Evolutionary conservation across 2,113 vertebrate genomes (phyloP).

Genomic region (Glareola pratincola): DNA sequence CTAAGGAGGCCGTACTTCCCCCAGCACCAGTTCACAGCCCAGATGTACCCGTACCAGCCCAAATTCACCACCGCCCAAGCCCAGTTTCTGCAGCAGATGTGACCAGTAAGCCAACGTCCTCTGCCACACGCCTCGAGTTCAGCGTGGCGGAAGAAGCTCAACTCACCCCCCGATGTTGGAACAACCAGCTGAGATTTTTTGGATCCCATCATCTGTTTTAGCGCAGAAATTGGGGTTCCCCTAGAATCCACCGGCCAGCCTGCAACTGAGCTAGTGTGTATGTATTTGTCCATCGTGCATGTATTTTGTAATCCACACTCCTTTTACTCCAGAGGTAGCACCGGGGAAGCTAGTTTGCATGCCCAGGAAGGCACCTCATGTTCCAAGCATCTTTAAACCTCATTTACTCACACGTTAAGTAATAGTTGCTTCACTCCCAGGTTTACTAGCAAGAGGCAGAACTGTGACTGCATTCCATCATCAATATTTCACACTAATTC

Average conservation of each 20-base stretch:
- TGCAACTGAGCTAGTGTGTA: not conserved
- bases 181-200: not conserved
- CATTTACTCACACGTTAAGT: not conserved
- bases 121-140: not conserved
- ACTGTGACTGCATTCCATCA: not conserved
- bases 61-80: not conserved
- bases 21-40: not conserved
- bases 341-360: not conserved
- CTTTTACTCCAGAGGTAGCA: not conserved
- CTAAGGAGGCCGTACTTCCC: fast-evolving
- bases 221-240: not conserved
- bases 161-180: not conserved
- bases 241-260: not conserved
- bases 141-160: not conserved
- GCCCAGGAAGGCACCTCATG: not conserved
- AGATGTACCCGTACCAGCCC: fast-evolving
- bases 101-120: not conserved
- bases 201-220: not conserved
- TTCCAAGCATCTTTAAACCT: not conserved
- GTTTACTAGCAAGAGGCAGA: not conserved
- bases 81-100: not conserved
- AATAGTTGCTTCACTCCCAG: not conserved
- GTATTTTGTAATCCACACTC: not conserved
- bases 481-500: not conserved
- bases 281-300: no score